These are phyloP conservation scores for Orestias chungarensis DNA, from an alignment of 2,797 vertebrate genomes.

Conservation along the genomic window DNA sequence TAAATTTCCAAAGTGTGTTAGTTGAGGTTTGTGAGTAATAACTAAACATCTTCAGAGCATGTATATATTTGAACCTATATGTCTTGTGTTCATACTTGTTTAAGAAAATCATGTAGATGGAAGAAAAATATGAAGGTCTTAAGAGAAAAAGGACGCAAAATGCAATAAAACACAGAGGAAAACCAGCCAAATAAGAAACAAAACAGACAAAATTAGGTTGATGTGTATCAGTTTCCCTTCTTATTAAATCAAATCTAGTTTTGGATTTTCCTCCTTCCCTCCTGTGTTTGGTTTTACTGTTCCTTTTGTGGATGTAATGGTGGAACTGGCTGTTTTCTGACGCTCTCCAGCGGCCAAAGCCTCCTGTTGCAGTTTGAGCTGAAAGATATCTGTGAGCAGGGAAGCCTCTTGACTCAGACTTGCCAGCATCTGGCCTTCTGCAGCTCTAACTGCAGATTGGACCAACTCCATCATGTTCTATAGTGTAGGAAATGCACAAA, in stretches of 20 bases:
- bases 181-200: too few species aligned
- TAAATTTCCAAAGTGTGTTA: not conserved
- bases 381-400: conserved; percentile 46
- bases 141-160: not conserved
- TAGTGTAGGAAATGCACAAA: not conserved
- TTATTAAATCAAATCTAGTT: not conserved
- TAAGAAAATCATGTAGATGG: not conserved
- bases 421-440: conserved; percentile 29
- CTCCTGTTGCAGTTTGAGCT: conserved; percentile 48
- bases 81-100: not conserved
- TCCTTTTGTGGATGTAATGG: not conserved
- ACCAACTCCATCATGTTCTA: conserved; percentile 26
- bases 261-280: conserved; percentile 33
- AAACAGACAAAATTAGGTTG: not conserved
- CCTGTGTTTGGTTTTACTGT: not conserved
- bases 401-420: conserved; percentile 38
- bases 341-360: conserved; percentile 27
- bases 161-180: not conserved
- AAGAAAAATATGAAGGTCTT: not conserved
- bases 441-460: conserved; percentile 27
- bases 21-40: too few species aligned
- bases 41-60: not conserved
- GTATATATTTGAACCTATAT: not conserved
- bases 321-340: not conserved
- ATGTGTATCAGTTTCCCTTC: not conserved